phyloP scores from a whole-genome alignment of 2,113 vertebrate species.

The Suricata suricatta region DNA sequence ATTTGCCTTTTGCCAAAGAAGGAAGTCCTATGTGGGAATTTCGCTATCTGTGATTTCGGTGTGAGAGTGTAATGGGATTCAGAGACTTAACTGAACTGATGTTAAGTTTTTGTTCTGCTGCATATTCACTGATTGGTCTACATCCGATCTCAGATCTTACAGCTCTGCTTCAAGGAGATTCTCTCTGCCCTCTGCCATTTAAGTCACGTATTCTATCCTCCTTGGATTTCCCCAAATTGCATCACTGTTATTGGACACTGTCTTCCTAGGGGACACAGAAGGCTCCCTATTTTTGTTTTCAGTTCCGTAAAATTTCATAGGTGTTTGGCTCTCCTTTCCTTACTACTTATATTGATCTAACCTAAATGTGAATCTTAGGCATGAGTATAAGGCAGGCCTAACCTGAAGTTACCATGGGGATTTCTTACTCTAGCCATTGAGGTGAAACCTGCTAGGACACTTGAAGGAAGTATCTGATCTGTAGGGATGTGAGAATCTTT shows the following conservation, averaged over 20 bases:
- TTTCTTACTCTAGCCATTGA: neutral
- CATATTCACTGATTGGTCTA: neutral
- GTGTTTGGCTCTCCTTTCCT: neutral
- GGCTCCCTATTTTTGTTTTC: neutral
- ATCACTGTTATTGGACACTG: accelerated
- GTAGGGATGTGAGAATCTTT: neutral
- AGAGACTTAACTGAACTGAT: neutral
- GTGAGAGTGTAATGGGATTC: neutral
- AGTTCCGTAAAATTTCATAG: neutral
- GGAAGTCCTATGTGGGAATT: neutral
- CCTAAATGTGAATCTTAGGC: neutral
- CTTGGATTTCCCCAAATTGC: neutral
- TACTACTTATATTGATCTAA: slow-evolving; percentile 20
- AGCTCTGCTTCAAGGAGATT: neutral
- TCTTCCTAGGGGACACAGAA: neutral
- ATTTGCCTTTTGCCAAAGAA: neutral
- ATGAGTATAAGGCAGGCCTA: neutral
- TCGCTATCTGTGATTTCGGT: neutral
- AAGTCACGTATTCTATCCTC: neutral
- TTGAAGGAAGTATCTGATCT: neutral
- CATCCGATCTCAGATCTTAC: neutral
- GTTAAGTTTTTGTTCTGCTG: neutral
- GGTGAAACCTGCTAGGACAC: neutral
- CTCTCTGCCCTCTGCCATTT: neutral
- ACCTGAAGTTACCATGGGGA: neutral